Evolutionary conservation across 2,888 invertebrate genomes (phyloP), one percentile per base, ranked within the genome.

Genomic region (Aporophyla lueneburgensis): DNA sequence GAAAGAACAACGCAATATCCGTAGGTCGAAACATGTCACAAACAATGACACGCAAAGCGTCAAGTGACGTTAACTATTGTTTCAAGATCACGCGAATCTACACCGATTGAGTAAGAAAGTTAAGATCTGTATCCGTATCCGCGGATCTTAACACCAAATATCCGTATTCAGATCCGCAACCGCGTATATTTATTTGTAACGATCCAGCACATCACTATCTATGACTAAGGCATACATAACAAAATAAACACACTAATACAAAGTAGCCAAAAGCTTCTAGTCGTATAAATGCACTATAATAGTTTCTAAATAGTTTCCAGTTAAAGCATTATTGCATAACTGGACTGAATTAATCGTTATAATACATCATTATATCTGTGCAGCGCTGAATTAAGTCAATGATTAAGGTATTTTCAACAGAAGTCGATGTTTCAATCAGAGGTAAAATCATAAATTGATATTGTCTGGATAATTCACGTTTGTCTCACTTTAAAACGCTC

Each of bases 371-470:
- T 53, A 12, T 4, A 5, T 21, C 66, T 33, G 7, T 33, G 67
- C 33, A 53, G 5, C 5, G 19, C 27, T 76, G 53, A 67, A 76
- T 77, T 59, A 24, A 59, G 51, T 58, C 21, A 59, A 67, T 76
- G 33, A 67, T 53, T 53, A 21, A 24, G 27, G 16, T 67, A 76
- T 67, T 77, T 76, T 67, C 7, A 67, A 53, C 33, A 33, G 46
- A 68, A 58, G 58, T 33, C n/a, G 16, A 76, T 51, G 21, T 76
- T 67, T 67, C 21, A 46, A 77, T 77, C 68, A 68, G 24, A 33
- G 33, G 6, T 0, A 4, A 68, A 77, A 24, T 77, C 53, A 67
- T 59, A 33, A 24, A 66, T 66, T 43, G 62, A 33, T 62, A 54
- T 54, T 5, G 10, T 40, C 24, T 54, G 46, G 33, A 62, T 61